Conservation (phyloP, 2,113 vertebrate genomes). For the Hemichromis elongatus region DNA sequence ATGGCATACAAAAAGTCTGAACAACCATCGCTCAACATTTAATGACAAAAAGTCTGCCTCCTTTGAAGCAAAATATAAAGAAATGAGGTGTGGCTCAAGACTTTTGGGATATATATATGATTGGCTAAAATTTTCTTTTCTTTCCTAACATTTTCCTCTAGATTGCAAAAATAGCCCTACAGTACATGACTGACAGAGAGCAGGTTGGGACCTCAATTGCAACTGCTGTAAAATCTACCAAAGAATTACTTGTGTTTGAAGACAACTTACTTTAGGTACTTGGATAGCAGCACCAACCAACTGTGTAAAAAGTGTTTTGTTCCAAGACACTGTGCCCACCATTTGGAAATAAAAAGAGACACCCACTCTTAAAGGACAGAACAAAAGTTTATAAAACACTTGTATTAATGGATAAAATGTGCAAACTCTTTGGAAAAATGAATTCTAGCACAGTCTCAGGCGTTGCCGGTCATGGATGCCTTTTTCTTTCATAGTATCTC, state of each 20-base stretch:
- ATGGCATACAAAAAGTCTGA: not conserved
- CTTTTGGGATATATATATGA: not conserved
- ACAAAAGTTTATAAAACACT: not conserved
- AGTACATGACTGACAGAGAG: not conserved
- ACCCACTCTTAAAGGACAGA: not conserved
- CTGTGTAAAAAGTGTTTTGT: conserved; percentile 13
- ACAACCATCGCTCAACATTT: not conserved
- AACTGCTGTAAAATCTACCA: not conserved
- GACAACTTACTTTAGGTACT: not conserved
- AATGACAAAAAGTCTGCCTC: not conserved
- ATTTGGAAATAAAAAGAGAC: conserved; percentile 18
- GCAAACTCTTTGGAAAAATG: not conserved
- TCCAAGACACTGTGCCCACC: conserved; percentile 25
- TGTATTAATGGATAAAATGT: not conserved
- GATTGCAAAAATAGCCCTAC: not conserved
- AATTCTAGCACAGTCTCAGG: not conserved
- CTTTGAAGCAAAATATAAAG: not conserved
- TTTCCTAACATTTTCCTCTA: not conserved
- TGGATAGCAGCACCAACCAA: conserved; percentile 4
- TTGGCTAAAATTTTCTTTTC: not conserved
- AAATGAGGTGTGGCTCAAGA: not conserved
- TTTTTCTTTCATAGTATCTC: not conserved
- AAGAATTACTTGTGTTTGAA: not conserved
- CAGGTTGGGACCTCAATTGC: not conserved
- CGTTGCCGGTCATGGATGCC: not conserved